Evolutionary conservation across 2,113 vertebrate species (phyloP), one percentile per base, ranked within the genome.

Genomic region (Peucedramus taeniatus): DNA sequence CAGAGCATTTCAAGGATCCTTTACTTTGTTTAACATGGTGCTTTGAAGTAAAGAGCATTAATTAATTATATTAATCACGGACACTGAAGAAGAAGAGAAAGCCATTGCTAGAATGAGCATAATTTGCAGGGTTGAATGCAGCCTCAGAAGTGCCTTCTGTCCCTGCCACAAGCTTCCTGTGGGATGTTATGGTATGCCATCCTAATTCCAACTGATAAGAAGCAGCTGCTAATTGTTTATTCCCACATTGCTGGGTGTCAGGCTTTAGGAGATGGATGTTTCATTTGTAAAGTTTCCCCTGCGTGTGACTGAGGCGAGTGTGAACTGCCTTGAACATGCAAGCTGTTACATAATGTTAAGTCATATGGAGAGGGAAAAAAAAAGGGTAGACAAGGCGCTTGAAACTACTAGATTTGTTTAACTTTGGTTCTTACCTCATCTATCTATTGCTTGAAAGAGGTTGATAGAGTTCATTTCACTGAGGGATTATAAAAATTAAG

Each of bases 161-260:
- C 78, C 51, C 39, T 94, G 89, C 54, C 82, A 83, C 49, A 72
- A 81, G 45, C 49, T 91, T 91, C 84, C 76, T 57, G n/a, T 0
- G 24, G 76, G 75, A 70, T 81, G 71, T 88, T 80, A 8, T 6
- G 37, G 42, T 87, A 70, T 45, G 45, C 83, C 51, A 47, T 57
- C 40, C 60, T 89, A 77, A 83, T 59, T 47, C 68, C 21, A 75
- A 3, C 56, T 90, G 93, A 88, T 90, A 88, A 90, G 51, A 66
- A 83, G 64, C 95, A 94, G 92, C 82, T 97, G 92, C 35, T 77
- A 39, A 59, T 90, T 92, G 83, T 88, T 96, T 95, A 86, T 83
- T 91, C 72, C 66, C 56, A 63, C 85, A 59, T 77, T 83, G 50
- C 54, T 91, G 47, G 39, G 33, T 94, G 87, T 93, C 82, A 88